Base-by-base conservation (phyloP, 2,888 invertebrate genomes). In the Augochlorella aurata region DNA sequence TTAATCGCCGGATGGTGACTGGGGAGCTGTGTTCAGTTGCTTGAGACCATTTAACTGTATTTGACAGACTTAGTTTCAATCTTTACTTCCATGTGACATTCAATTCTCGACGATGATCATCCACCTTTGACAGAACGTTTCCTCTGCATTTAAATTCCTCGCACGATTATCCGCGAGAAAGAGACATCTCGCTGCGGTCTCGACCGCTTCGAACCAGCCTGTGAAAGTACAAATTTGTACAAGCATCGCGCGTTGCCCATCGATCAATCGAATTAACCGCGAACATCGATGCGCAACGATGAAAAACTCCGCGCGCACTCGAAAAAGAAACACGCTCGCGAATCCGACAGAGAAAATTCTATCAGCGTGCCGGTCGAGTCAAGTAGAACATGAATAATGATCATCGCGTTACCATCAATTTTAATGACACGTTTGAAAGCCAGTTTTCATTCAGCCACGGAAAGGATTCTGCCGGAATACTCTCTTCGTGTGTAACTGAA, bases 341-440 rank as follows among this genome's bases (percentile, higher is more conserved):
- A 18, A n/a, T n/a, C 65, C 38, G n/a, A 65, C 65, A 44, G 65
- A 12, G 65, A 44, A 44, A 65, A 65, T 65, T 65, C 44, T 61
- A 61, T 61, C 61, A 61, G 24, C 61, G 61, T 61, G 10, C 58
- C 58, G 21, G 61, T 24, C 61, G 29, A 61, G 61, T 61, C 61
- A 61, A 61, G 61, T 61, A 61, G 61, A 29, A 61, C 61, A 61
- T 61, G 61, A 61, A 61, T 61, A 61, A 61, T 61, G 61, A 61
- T 61, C 61, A 61, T 61, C 61, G 61, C 18, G 29, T 24, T 61
- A 61, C 61, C 61, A 61, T 61, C 61, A 61, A 61, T 61, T 61
- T 61, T 61, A 61, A 61, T 61, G 61, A 61, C 61, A 61, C 61
- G 61, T 61, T 61, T 29, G 61, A 61, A 61, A 61, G 61, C 61